These are phyloP conservation scores for Enhydra lutris DNA, from an alignment of 2,113 vertebrate genomes.

Conservation along the genomic window DNA sequence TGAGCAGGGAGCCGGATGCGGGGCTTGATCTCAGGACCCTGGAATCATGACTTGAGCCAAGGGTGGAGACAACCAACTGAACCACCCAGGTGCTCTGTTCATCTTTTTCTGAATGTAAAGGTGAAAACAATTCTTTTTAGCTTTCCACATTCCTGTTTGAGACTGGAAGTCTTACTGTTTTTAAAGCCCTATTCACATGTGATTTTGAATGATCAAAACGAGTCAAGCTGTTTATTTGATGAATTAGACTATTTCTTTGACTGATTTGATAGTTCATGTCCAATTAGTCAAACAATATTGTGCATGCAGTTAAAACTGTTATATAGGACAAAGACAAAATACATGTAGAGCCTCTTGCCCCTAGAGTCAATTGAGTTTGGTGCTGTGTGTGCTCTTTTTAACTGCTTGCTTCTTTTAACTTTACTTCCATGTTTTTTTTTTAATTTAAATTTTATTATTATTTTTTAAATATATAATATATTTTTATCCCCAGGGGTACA, in stretches of 20 bases:
- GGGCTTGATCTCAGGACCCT: too few species aligned
- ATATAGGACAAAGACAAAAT: neutral
- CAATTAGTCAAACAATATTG: neutral
- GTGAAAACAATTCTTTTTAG: neutral
- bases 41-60: too few species aligned
- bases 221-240: neutral
- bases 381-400: neutral
- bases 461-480: too few species aligned
- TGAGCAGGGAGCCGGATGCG: too few species aligned
- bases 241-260: neutral
- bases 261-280: constrained; percentile 4
- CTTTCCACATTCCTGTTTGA: neutral
- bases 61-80: too few species aligned
- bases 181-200: neutral
- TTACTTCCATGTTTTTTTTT: neutral
- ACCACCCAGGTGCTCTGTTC: too few species aligned
- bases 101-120: neutral
- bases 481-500: too few species aligned
- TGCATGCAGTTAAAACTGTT: neutral
- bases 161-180: neutral
- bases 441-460: too few species aligned
- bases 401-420: neutral
- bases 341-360: neutral
- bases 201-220: constrained; percentile 29
- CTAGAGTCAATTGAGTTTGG: neutral